These are phyloP conservation scores for Hippocampus guttulatus DNA, from an alignment of 2,113 vertebrate genomes.

Conservation along the genomic window DNA sequence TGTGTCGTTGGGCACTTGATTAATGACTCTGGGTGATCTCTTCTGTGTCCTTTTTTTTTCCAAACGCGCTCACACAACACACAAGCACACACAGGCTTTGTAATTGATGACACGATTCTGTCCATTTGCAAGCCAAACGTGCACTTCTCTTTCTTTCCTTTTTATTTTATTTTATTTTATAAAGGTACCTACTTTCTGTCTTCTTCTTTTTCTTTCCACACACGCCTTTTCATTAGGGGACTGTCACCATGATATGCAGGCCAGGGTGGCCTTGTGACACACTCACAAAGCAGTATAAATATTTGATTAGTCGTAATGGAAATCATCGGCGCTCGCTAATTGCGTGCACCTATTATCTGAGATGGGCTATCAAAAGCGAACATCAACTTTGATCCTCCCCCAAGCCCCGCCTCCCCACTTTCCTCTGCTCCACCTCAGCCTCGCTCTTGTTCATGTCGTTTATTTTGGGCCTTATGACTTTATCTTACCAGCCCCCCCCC, in stretches of 20 bases:
- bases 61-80: slow-evolving; percentile 6
- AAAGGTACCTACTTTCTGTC: slow-evolving; percentile 15
- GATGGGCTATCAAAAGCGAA: slow-evolving; percentile 76
- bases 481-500: slow-evolving; percentile 20
- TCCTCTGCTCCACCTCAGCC: slow-evolving; percentile 28
- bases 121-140: slow-evolving; percentile 96
- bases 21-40: slow-evolving; percentile 82
- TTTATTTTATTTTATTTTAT: slow-evolving; percentile 16
- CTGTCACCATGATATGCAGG: slow-evolving; percentile 93
- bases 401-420: slow-evolving; percentile 21
- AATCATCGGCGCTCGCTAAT: slow-evolving; percentile 99
- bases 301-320: slow-evolving; percentile 99
- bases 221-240: slow-evolving; percentile 75
- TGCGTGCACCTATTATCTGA: slow-evolving; percentile 92
- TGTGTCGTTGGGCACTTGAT: slow-evolving; percentile 82
- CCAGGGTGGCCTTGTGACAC: slow-evolving; percentile 79
- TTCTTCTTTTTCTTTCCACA: slow-evolving; percentile 19
- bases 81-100: slow-evolving; percentile 48
- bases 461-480: slow-evolving; percentile 49
- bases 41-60: slow-evolving; percentile 73
- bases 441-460: slow-evolving; percentile 50
- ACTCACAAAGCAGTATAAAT: slow-evolving; percentile 95
- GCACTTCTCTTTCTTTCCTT: slow-evolving; percentile 35
- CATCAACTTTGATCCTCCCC: slow-evolving; percentile 77
- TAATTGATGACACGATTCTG: slow-evolving; percentile 85